These are phyloP conservation scores for Oreochromis spilurus DNA, from an alignment of 2,113 vertebrate genomes.

Conservation along the genomic window DNA sequence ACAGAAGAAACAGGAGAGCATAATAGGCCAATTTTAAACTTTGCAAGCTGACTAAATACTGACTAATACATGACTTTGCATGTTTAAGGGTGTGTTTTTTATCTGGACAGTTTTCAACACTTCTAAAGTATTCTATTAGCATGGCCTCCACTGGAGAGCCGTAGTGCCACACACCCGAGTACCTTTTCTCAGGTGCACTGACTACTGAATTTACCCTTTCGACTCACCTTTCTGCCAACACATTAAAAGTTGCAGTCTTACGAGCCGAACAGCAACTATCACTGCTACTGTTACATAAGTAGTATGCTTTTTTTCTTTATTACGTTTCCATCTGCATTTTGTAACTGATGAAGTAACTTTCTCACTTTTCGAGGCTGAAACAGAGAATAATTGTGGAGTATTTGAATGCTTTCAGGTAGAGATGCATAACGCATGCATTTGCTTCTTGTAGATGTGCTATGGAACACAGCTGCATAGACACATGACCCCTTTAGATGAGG, in stretches of 20 bases:
- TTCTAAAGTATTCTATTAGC: conserved; percentile 33
- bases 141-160: conserved; percentile 1
- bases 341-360: not conserved
- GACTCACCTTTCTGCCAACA: not conserved
- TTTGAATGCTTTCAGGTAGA: not conserved
- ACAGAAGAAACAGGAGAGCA: not conserved
- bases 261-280: not conserved
- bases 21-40: not conserved
- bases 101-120: conserved; percentile 1
- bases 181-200: not conserved
- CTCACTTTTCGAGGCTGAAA: not conserved
- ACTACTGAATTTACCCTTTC: conserved; percentile 23
- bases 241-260: not conserved
- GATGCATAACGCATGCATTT: not conserved
- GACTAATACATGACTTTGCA: not conserved
- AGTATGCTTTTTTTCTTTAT: not conserved
- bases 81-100: not conserved
- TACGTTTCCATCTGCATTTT: not conserved
- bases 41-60: not conserved
- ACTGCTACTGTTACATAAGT: not conserved
- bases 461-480: not conserved
- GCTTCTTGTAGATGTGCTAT: not conserved
- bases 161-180: not conserved
- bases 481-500: not conserved
- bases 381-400: not conserved